These are phyloP conservation scores for Schizopygopsis malacanthus DNA, from an alignment of 2,797 vertebrate genomes.

Conservation along the genomic window DNA sequence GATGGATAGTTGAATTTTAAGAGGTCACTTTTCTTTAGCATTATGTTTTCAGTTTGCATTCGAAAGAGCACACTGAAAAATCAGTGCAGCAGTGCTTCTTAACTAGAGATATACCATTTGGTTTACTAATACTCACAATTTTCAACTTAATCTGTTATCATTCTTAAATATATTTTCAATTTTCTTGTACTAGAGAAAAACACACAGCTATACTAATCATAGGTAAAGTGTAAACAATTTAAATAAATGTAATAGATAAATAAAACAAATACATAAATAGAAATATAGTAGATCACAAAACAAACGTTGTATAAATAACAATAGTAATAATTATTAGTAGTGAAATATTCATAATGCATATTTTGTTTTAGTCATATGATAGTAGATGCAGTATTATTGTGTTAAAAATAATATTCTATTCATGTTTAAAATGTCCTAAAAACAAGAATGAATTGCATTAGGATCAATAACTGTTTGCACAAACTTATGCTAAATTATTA, in stretches of 20 bases:
- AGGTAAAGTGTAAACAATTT: neutral
- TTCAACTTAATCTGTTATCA: neutral
- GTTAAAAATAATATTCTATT: neutral
- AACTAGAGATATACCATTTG: neutral
- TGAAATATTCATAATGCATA: neutral
- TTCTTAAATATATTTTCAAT: neutral
- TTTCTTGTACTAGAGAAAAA: neutral
- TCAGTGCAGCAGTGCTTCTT: neutral
- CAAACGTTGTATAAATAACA: neutral
- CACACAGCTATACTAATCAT: neutral
- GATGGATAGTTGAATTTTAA: neutral
- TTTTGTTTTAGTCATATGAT: neutral
- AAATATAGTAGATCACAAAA: neutral
- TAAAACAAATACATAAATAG: neutral
- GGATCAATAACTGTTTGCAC: neutral
- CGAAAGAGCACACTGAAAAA: neutral
- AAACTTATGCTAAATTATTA: neutral
- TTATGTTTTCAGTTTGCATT: neutral
- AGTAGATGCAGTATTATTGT: neutral
- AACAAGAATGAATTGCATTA: neutral
- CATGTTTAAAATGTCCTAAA: neutral
- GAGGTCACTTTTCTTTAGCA: slow-evolving; percentile 20
- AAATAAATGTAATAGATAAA: neutral
- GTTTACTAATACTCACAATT: neutral
- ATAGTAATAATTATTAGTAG: neutral